Conservation (phyloP, 1,140 invertebrate genomes). For the Zophobas atratus region DNA sequence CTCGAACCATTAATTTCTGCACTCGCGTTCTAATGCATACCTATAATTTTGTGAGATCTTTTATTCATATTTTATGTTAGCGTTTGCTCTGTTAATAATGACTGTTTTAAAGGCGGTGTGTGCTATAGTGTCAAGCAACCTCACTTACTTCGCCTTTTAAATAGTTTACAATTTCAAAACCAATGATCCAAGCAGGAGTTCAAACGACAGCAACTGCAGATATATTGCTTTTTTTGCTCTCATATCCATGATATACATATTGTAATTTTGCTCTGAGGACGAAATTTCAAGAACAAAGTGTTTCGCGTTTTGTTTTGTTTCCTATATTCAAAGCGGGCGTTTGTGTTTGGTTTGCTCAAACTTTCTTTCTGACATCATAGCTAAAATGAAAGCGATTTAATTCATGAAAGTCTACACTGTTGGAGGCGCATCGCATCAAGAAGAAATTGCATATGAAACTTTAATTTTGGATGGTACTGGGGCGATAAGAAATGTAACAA, state of each 20-base stretch:
- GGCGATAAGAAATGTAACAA: background rate
- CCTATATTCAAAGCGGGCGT: background rate
- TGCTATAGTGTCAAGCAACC: too few relatives aligned
- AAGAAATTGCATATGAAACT: background rate
- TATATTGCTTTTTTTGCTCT: constrained; percentile 2
- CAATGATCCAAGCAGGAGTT: background rate
- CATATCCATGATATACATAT: constrained; percentile 17
- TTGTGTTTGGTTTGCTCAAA: background rate
- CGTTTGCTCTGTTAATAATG: background rate
- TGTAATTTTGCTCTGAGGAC: background rate
- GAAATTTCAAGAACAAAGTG: constrained; percentile 14
- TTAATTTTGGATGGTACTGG: background rate
- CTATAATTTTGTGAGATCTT: background rate
- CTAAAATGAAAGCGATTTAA: constrained; percentile 9
- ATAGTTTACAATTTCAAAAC: background rate
- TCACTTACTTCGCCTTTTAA: background rate
- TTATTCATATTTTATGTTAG: background rate
- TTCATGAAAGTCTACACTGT: constrained; percentile 1
- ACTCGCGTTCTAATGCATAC: constrained; percentile 13
- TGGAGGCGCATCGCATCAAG: background rate
- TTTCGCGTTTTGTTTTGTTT: constrained; percentile 7
- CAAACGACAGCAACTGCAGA: background rate
- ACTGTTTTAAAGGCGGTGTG: background rate
- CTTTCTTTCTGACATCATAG: background rate
- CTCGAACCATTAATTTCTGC: constrained; percentile 40